Evolutionary conservation across 2,113 vertebrate species (phyloP), one percentile per base, ranked within the genome.

Genomic region (Cichladusa arquata): DNA sequence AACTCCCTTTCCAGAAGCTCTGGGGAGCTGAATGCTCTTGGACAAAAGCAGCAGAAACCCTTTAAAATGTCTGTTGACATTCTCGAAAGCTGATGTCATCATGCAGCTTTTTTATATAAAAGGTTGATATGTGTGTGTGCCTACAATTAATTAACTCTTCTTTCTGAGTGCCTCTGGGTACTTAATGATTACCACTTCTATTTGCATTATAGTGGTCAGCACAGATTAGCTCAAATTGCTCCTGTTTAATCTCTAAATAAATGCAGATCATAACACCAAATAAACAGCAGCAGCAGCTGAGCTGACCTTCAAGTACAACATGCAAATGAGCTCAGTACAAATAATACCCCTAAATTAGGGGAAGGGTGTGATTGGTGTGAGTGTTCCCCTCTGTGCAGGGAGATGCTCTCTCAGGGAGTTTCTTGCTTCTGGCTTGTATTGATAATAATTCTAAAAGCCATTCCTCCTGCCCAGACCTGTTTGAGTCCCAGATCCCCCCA

Each of bases 51-150:
- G 78, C 66, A 80, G 51, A 79, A 97, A 85, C 29, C 72, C 91
- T 86, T 54, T 57, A 87, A 91, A 82, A 80, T 73, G 71, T 45
- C 86, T 94, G 29, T 90, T 95, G 94, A 76, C 89, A 84, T 85
- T 92, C 70, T 81, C 1, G 1, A 69, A 50, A 73, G 65, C 24
- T 81, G 84, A 93, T 79, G 78, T 79, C 62, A 93, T 14, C 34
- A 3, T 20, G 33, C 54, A 88, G 71, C 50, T 62, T 92, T 91
- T 56, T 60, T 7, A 81, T 66, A 44, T 53, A 31, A 40, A 44
- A 89, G 81, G 25, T 64, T 53, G 53, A 79, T 47, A 67, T 4
- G 4, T 89, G 62, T 73, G 73, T 53, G 42, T 70, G 84, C 47
- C 84, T 91, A 47, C 42, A 26, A 78, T 53, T 93, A 93, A 95